phyloP scores from a whole-genome alignment of 2,113 vertebrate genomes.

The Forbesichthys agassizii region DNA sequence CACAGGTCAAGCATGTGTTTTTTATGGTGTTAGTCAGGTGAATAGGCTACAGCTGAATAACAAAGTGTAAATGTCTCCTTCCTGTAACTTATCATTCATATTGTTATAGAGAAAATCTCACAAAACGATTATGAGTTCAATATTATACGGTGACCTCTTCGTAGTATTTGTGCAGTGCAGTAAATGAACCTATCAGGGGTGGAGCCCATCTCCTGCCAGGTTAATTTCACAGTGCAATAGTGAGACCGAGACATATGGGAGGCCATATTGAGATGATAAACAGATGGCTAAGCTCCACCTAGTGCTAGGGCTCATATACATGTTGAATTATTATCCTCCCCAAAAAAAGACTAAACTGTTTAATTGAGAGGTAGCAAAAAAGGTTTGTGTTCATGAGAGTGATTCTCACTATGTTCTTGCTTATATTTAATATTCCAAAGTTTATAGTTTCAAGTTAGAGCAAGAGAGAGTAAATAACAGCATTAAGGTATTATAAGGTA shows the following conservation, averaged over 20 bases:
- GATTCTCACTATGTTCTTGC: not conserved
- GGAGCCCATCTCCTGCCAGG: conserved; percentile 14
- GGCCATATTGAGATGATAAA: conserved; percentile 42
- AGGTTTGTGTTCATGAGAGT: not conserved
- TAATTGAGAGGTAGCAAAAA: not conserved
- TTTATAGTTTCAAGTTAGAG: not conserved
- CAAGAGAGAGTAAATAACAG: not conserved
- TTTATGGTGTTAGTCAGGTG: too few relatives aligned
- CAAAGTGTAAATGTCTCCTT: too few relatives aligned
- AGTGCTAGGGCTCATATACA: conserved; percentile 28
- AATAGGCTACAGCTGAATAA: too few relatives aligned
- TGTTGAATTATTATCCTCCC: conserved; percentile 13
- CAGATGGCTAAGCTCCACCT: conserved; percentile 50
- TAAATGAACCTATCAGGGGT: conserved; percentile 21
- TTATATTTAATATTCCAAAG: too few relatives aligned
- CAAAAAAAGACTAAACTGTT: conserved; percentile 4
- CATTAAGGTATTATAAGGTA: too few relatives aligned
- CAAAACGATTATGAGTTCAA: too few relatives aligned
- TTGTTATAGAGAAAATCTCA: too few relatives aligned
- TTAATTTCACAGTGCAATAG: conserved; percentile 35
- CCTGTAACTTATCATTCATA: too few relatives aligned
- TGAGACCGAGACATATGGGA: conserved; percentile 35
- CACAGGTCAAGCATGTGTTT: not conserved
- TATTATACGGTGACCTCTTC: not conserved
- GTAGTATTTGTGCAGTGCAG: conserved; percentile 11